Evolutionary conservation across 2,113 vertebrate genomes (phyloP).

Genomic region (Dasypus novemcinctus): DNA sequence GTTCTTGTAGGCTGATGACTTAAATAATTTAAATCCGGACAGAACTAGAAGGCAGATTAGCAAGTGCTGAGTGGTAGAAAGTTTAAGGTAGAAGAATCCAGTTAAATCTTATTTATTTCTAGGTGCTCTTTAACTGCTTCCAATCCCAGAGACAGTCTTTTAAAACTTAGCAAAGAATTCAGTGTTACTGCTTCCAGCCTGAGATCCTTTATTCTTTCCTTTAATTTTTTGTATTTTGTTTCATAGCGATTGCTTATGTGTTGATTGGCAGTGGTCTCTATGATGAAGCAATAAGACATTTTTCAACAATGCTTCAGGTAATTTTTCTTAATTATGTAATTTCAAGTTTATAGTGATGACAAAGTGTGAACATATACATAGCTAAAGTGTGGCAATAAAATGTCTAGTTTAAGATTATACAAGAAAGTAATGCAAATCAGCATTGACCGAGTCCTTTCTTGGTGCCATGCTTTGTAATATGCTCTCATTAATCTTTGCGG

Average conservation of each 20-base stretch:
- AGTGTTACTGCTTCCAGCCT: background rate
- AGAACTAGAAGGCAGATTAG: background rate
- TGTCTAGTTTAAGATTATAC: background rate
- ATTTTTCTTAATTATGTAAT: constrained; percentile 40
- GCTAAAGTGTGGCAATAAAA: background rate
- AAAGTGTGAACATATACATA: background rate
- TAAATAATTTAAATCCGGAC: constrained; percentile 30
- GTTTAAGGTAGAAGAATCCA: background rate
- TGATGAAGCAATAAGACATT: constrained; percentile 97
- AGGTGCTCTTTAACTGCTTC: background rate
- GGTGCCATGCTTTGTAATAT: background rate
- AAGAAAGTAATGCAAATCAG: background rate
- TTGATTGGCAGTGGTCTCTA: constrained; percentile 95
- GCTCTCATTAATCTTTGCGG: background rate
- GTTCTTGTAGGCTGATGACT: background rate
- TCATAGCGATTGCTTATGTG: constrained; percentile 94
- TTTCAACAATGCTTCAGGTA: constrained; percentile 97
- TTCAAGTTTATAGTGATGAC: background rate
- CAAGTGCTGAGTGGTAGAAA: background rate
- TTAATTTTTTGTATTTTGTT: constrained; percentile 59
- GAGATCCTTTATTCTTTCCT: background rate
- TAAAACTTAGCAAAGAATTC: background rate
- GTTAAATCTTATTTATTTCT: background rate
- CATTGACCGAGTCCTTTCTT: background rate
- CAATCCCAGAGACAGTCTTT: background rate